Evolutionary conservation across 2,888 invertebrate genomes (phyloP).

Genomic region (Anodontia alba): DNA sequence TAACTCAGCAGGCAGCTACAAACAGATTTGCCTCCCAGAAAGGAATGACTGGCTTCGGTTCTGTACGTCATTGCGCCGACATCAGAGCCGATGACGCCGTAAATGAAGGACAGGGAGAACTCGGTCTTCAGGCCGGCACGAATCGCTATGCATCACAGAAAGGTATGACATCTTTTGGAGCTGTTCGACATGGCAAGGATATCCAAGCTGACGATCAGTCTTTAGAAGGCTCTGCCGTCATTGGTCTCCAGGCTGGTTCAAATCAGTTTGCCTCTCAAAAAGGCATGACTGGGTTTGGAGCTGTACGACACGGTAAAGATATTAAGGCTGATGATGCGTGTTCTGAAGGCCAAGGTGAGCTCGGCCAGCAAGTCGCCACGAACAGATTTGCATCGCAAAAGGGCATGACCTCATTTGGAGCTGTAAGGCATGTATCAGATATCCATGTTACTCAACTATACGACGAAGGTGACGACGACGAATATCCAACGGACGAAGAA

Average conservation of each 20-base stretch:
- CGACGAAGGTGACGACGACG: conserved; percentile 73
- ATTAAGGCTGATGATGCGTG: conserved; percentile 80
- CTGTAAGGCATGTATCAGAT: conserved; percentile 81
- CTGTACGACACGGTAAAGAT: conserved; percentile 82
- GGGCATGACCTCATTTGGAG: conserved; percentile 81
- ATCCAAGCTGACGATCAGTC: conserved; percentile 80
- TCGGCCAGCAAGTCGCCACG: conserved; percentile 82
- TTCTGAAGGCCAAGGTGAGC: conserved; percentile 75
- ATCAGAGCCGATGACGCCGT: conserved; percentile 49
- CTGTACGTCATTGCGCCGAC: conserved; percentile 49
- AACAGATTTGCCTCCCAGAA: conserved; percentile 83
- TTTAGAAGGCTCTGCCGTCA: conserved; percentile 75
- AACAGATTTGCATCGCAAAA: conserved; percentile 82
- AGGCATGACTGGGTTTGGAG: conserved; percentile 68
- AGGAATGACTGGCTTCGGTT: conserved; percentile 69
- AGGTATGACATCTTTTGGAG: conserved; percentile 80
- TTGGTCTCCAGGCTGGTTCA: conserved; percentile 81
- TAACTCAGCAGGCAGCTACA: conserved; percentile 82
- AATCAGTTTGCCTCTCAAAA: conserved; percentile 77
- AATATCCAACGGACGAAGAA: conserved; percentile 48
- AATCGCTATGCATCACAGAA: conserved; percentile 83
- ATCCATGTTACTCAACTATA: conserved; percentile 81
- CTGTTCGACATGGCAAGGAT: conserved; percentile 81
- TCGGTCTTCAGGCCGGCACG: conserved; percentile 82
- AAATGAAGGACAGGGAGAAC: conserved; percentile 71